Evolutionary conservation across 2,888 invertebrate species (phyloP), one percentile per base, ranked within the genome.

Genomic region (Hipparchia sbordonii): DNA sequence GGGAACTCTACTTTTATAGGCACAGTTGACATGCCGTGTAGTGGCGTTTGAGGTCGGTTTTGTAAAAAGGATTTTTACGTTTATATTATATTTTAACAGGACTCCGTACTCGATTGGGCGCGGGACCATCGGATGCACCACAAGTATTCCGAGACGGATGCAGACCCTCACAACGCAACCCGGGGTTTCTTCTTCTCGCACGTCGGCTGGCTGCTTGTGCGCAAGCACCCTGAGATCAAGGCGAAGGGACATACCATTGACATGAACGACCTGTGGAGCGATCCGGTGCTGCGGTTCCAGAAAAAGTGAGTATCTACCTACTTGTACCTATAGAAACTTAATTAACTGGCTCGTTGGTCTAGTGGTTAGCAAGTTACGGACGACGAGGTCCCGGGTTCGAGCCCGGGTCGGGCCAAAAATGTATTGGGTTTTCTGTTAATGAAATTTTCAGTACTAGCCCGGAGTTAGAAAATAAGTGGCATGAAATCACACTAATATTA

Each of bases 181-280:
- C 94, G 98, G 65, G 99, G 99, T 3, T 98, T 99, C 94, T 99
- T 99, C 95, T 99, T 99, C 91, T 95, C 98, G 0, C 99, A 99
- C 88, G 94, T 99, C 72, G 99, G 99, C 73, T 99, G 99, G 99
- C 93, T 99, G 74, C 88, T 99, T 73, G 96, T 97, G 85, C 95
- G 96, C 79, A 99, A 99, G 88, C 99, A 99, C 86, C 97, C 98
- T 0, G 97, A 98, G 81, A 98, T 99, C 74, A 97, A 95, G 82
- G 95, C 94, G 68, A 98, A 98, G 85, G 98, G 98, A 74, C 96
- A 97, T 82, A 95, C 95, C 61, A 95, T 99, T 70, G 98, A 98
- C 86, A 83, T 98, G 82, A 96, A 95, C 63, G 99, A 99, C 87
- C 95, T 99, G 61, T 94, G 95, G 80, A 92, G 92, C 51, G 98